phyloP scores from a whole-genome alignment of 2,888 invertebrate genomes.

The Ceraclea dissimilis region DNA sequence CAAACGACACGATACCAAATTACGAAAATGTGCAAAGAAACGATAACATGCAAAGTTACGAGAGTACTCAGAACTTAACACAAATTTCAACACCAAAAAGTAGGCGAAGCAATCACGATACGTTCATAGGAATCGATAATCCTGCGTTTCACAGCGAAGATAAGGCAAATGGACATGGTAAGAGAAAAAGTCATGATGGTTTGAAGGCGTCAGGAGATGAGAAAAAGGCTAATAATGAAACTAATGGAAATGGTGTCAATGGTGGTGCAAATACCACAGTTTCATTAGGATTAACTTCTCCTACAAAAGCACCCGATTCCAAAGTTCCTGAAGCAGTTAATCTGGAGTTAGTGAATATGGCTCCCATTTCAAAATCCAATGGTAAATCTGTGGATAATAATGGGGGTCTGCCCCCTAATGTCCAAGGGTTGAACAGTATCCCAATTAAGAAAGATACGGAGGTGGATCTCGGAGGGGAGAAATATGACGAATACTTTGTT shows the following conservation, averaged over 20 bases:
- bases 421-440: constrained; percentile 36
- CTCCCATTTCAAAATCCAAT: constrained; percentile 48
- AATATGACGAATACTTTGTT: constrained; percentile 78
- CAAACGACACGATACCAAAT: constrained; percentile 14
- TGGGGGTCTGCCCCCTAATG: constrained; percentile 28
- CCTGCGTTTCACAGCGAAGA: constrained; percentile 36
- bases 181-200: constrained; percentile 30
- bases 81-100: constrained; percentile 31
- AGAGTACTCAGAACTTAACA: constrained; percentile 35
- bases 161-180: constrained; percentile 42
- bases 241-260: constrained; percentile 31
- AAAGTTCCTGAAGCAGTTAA: constrained; percentile 62
- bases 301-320: constrained; percentile 27
- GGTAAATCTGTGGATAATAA: constrained; percentile 40
- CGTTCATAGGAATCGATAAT: constrained; percentile 39
- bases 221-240: constrained; percentile 13
- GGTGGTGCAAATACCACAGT: constrained; percentile 32
- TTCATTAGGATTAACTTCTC: constrained; percentile 30
- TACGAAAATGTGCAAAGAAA: constrained; percentile 34
- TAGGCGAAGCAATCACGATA: constrained; percentile 9
- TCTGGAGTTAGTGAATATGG: constrained; percentile 70
- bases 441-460: constrained; percentile 59
- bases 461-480: constrained; percentile 58
- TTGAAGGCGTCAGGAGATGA: constrained; percentile 8
- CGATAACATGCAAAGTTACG: constrained; percentile 36